Conservation (phyloP, 2,113 vertebrate genomes). For the Laticauda colubrina region DNA sequence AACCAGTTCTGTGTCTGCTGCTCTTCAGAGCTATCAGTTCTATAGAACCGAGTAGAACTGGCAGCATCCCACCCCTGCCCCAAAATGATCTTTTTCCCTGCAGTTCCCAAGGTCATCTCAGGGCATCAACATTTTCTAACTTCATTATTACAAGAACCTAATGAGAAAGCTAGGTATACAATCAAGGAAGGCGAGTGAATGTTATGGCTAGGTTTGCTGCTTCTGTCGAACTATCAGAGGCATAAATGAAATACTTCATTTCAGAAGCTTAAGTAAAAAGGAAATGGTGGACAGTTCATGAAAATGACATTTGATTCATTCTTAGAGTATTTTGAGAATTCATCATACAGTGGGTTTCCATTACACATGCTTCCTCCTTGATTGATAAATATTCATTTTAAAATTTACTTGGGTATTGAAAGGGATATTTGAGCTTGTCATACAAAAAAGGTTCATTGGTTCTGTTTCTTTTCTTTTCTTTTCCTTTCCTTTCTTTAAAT, state of each 20-base stretch:
- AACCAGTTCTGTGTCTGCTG: no score
- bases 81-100: not conserved
- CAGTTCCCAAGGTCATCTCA: not conserved
- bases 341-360: conserved; percentile 63
- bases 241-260: not conserved
- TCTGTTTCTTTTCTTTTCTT: conserved; percentile 58
- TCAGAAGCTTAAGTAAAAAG: not conserved
- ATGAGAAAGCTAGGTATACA: no score
- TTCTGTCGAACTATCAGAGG: not conserved
- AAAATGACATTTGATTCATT: conserved; percentile 65
- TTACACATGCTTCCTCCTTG: conserved; percentile 63
- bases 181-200: not conserved
- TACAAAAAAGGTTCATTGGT: conserved; percentile 69
- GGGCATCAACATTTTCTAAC: not conserved
- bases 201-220: not conserved
- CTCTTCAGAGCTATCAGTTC: no score
- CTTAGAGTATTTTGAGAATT: conserved; percentile 68
- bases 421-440: conserved; percentile 69
- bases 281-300: conserved; percentile 45
- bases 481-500: conserved; percentile 65
- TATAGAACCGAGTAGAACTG: no score
- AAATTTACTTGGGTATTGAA: conserved; percentile 69
- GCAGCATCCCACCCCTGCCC: no score
- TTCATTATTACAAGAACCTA: not conserved
- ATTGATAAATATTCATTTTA: conserved; percentile 73